Conservation (phyloP, 1,140 invertebrate genomes). For the Drosophila rhopaloa region DNA sequence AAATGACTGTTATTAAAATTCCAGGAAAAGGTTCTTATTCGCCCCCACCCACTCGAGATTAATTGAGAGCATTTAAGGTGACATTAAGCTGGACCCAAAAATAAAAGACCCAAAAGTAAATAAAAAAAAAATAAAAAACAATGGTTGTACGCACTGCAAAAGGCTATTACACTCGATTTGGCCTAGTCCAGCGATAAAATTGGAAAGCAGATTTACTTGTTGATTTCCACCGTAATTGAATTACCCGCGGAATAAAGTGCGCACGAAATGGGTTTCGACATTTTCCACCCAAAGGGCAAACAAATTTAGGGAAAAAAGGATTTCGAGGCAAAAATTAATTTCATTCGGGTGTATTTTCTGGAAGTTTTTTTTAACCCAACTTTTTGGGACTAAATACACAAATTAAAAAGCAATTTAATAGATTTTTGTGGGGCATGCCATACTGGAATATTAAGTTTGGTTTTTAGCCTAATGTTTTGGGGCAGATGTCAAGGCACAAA, state of each 20-base stretch:
- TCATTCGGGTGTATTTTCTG: conserved; percentile 32
- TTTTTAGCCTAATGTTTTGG: not conserved
- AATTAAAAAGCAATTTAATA: conserved; percentile 61
- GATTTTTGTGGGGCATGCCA: conserved; percentile 20
- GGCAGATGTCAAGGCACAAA: not conserved
- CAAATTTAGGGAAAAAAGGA: conserved; percentile 16
- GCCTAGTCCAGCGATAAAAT: conserved; percentile 32
- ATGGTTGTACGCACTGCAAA: conserved; percentile 27
- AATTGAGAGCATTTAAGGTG: conserved; percentile 73
- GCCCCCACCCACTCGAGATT: conserved; percentile 30
- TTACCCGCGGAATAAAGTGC: conserved; percentile 64
- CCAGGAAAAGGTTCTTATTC: conserved; percentile 24
- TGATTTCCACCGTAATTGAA: conserved; percentile 70
- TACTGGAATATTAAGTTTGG: not conserved
- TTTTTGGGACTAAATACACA: conserved; percentile 46
- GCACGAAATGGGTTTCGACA: conserved; percentile 51
- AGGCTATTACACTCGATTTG: conserved; percentile 38
- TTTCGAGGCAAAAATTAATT: conserved; percentile 27
- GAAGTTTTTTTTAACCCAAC: conserved; percentile 23
- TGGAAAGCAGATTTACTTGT: conserved; percentile 69
- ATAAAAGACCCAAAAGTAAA: conserved; percentile 22
- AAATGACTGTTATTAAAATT: conserved; percentile 50
- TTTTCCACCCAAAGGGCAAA: conserved; percentile 8
- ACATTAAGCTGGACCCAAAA: conserved; percentile 65
- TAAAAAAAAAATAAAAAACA: not conserved